Base-by-base conservation (phyloP, 2,888 invertebrate genomes). In the Xylophagus ater region DNA sequence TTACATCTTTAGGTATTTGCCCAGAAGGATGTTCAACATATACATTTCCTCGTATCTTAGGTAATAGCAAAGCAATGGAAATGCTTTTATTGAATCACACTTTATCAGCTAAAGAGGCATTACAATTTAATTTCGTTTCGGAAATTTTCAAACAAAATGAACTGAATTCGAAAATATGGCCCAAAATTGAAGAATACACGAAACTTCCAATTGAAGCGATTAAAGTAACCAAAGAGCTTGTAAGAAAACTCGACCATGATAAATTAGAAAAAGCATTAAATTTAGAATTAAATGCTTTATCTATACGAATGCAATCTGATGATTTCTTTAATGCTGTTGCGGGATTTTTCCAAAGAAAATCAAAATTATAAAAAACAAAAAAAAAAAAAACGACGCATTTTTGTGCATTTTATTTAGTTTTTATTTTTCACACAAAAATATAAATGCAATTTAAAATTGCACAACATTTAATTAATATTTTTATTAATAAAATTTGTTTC, bases 21-120 rank as follows among this genome's bases (percentile, higher is more conserved):
- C 81, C 92, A 12, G 96, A 97, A 70, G 93, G 82, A 7, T 87
- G 89, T 56, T 89, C 93, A 3, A 78, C 87, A 14, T 82, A 78
- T 51, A 78, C 78, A 37, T 92, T 93, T 59, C 89, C 96, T 1
- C 69, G 69, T 53, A 68, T 92, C 35, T 74, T 97, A 68, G 96
- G 96, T 5, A 70, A 73, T 37, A 77, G 81, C 42, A 87, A 84
- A 70, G 75, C 78, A 14, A 58, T 66, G 4, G 73, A 78, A 55
- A 67, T 78, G 67, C 56, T 79, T 39, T 53, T 74, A 39, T 77
- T 88, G 47, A 83, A 81, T 52, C 72, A 82, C 51, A 86, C 79
- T 65, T 68, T 96, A 57, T 71, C 73, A 18, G 87, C 89, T 0
- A 53, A 68, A 37, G 89, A 93, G 66, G 96, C 94, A 1, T 67